phyloP scores from a whole-genome alignment of 2,113 vertebrate genomes.

The Orthochromis indermauri region DNA sequence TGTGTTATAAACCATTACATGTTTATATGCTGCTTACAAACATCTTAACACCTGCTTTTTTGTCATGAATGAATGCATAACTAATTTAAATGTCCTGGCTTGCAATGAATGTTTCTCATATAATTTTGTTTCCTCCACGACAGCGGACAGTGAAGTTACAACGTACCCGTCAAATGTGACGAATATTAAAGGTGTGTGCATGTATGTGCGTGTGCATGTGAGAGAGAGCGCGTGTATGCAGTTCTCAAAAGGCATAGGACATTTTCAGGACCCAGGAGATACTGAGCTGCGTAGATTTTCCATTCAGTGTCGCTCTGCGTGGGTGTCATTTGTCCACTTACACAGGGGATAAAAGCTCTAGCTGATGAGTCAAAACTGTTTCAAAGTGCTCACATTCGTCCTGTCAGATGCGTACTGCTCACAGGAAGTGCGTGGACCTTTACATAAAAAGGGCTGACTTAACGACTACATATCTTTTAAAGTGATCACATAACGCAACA shows the following conservation, averaged over 20 bases:
- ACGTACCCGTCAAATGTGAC: not conserved
- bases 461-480: not conserved
- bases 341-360: not conserved
- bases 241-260: not conserved
- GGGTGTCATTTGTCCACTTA: not conserved
- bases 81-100: not conserved
- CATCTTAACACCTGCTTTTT: not conserved
- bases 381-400: not conserved
- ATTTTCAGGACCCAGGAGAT: not conserved
- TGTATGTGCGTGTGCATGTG: not conserved
- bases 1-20: not conserved
- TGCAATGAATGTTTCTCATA: not conserved
- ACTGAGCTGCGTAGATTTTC: not conserved
- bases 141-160: conserved; percentile 12
- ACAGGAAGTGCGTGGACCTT: not conserved
- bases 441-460: not conserved
- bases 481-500: not conserved
- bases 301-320: not conserved
- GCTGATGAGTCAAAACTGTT: not conserved
- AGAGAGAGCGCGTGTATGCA: not conserved
- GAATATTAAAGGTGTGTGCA: conserved; percentile 15
- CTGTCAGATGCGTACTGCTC: not conserved
- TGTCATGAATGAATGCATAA: not conserved
- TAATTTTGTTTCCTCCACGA: conserved; percentile 6
- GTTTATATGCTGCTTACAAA: not conserved